These are phyloP conservation scores for Sus scrofa DNA, from an alignment of 2,113 vertebrate species.

Conservation along the genomic window T2T-Sscrofa CM000825.6:79440001-79440500, in stretches of 20 bases:
- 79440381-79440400: neutral
- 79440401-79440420: neutral
- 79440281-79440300: neutral
- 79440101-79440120: too few species aligned
- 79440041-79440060: too few species aligned
- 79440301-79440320: neutral
- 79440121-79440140: too few species aligned
- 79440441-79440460: too few species aligned
- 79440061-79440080: too few species aligned
- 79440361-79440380: neutral
- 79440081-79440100: too few species aligned
- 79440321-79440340: neutral
- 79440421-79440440: neutral
- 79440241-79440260: neutral
- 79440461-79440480: neutral
- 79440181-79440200: neutral
- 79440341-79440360: neutral
- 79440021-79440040: too few species aligned
- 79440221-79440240: neutral
- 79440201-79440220: neutral
- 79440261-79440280: neutral
- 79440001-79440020: too few species aligned
- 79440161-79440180: neutral
- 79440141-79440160: neutral
- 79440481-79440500: neutral